phyloP scores from a whole-genome alignment of 2,888 invertebrate species.

The Phaedon cochleariae region DNA sequence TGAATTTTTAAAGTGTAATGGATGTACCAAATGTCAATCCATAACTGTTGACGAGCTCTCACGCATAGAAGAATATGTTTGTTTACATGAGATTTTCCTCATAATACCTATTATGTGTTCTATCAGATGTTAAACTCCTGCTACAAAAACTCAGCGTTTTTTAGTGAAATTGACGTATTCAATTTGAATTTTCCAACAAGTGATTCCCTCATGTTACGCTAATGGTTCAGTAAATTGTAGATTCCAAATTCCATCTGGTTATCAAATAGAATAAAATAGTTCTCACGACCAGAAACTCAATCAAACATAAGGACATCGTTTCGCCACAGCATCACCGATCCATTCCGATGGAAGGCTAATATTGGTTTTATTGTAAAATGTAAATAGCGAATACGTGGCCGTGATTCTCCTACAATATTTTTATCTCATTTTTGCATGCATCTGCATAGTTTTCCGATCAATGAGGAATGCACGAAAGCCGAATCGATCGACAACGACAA shows the following conservation, averaged over 20 bases:
- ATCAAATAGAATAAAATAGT: conserved; percentile 21
- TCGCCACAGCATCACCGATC: conserved; percentile 14
- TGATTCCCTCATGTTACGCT: conserved; percentile 1
- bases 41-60: too few relatives aligned
- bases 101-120: too few relatives aligned
- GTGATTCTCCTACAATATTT: conserved; percentile 4
- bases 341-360: conserved; percentile 17
- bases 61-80: too few relatives aligned
- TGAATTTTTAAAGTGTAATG: too few relatives aligned
- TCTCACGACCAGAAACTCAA: conserved; percentile 20
- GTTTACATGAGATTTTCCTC: too few relatives aligned
- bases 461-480: neutral
- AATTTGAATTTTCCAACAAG: too few relatives aligned
- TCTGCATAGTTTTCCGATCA: neutral
- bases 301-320: neutral
- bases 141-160: too few relatives aligned
- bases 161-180: too few relatives aligned
- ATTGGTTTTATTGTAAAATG: conserved; percentile 22
- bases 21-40: too few relatives aligned
- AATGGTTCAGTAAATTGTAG: conserved; percentile 1
- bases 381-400: too few relatives aligned
- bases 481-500: neutral
- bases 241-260: conserved; percentile 24
- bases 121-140: too few relatives aligned
- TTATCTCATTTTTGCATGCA: conserved; percentile 9